These are phyloP conservation scores for Heliconius hewitsoni DNA, from an alignment of 1,140 invertebrate species.

Conservation along the genomic window DNA sequence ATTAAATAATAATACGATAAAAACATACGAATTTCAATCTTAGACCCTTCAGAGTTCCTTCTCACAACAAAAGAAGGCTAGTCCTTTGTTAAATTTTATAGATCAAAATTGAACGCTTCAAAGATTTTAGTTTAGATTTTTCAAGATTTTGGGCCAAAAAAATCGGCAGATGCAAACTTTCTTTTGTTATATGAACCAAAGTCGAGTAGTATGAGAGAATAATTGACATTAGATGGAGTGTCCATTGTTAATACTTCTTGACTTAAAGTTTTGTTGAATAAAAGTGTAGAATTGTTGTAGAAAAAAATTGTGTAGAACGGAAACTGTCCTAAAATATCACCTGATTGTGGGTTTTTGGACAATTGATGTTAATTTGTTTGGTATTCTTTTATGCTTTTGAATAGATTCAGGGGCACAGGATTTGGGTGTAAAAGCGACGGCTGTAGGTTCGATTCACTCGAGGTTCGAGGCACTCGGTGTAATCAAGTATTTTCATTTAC, in stretches of 20 bases:
- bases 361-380: conserved; percentile 6
- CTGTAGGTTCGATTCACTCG: no score
- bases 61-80: neutral
- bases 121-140: conserved; percentile 37
- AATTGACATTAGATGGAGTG: conserved; percentile 43
- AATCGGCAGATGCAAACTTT: conserved; percentile 28
- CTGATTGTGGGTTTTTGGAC: neutral
- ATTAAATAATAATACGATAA: neutral
- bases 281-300: neutral
- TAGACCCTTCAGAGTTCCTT: neutral
- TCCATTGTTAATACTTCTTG: conserved; percentile 23
- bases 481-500: no score
- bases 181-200: conserved; percentile 8
- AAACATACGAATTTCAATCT: neutral
- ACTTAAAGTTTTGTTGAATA: neutral
- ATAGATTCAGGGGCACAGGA: no score
- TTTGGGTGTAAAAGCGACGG: no score
- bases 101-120: conserved; percentile 44
- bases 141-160: neutral
- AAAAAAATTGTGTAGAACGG: conserved; percentile 6
- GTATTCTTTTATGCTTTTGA: neutral
- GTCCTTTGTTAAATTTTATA: conserved; percentile 20
- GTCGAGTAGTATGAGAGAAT: conserved; percentile 33
- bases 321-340: conserved; percentile 5
- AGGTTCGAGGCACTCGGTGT: no score